Conservation (phyloP, 2,113 vertebrate genomes). For the Maylandia zebra region DNA sequence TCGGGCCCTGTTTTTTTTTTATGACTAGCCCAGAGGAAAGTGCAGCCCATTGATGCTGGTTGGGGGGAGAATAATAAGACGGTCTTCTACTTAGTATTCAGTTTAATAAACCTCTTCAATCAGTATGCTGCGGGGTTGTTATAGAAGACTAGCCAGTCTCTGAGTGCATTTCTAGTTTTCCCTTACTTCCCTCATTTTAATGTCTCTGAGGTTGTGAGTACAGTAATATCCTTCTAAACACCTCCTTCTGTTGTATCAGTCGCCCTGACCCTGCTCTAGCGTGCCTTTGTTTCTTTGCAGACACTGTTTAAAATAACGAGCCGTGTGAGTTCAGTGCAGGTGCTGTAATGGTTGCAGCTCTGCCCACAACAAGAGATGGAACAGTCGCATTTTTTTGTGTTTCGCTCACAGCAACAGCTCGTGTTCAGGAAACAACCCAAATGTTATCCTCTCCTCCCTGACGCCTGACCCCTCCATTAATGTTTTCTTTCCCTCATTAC, state of each 20-base stretch:
- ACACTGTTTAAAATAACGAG: slow-evolving; percentile 11
- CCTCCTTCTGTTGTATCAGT: not conserved
- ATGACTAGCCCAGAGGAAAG: slow-evolving; percentile 2
- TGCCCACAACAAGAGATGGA: not conserved
- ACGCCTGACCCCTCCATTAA: not conserved
- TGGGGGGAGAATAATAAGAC: slow-evolving; percentile 11
- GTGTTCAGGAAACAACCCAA: not conserved
- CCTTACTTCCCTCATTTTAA: not conserved
- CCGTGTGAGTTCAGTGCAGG: not conserved
- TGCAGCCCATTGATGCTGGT: not conserved
- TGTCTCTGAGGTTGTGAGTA: not conserved
- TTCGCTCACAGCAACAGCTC: not conserved
- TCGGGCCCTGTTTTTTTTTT: not conserved
- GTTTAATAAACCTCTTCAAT: slow-evolving; percentile 18
- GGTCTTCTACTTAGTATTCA: slow-evolving; percentile 15
- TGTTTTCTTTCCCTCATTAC: not conserved
- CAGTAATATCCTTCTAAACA: not conserved
- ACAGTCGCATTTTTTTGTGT: not conserved
- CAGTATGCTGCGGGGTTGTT: slow-evolving; percentile 9
- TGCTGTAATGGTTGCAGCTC: slow-evolving; percentile 4
- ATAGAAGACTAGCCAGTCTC: not conserved
- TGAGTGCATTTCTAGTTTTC: not conserved
- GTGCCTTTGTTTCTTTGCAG: not conserved
- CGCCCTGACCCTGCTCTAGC: not conserved
- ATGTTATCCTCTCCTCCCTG: not conserved